phyloP scores from a whole-genome alignment of 2,113 vertebrate genomes.

The Rattus norvegicus region DNA sequence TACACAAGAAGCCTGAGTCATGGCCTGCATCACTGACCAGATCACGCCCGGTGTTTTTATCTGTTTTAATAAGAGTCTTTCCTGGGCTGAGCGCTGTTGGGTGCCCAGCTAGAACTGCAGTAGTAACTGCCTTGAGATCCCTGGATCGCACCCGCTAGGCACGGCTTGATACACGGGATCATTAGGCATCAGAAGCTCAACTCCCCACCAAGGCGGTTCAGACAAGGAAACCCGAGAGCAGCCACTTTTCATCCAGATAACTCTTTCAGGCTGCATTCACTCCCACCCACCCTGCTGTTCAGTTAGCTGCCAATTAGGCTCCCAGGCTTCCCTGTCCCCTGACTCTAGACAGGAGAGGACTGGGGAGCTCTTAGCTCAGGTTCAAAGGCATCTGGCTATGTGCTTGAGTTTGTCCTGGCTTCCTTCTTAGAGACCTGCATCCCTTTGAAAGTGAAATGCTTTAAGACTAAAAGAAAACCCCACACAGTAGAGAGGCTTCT shows the following conservation, averaged over 20 bases:
- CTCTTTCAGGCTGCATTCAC: not conserved
- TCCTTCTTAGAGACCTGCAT: slow-evolving; percentile 69
- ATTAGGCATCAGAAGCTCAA: slow-evolving; percentile 52
- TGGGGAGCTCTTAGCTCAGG: not conserved
- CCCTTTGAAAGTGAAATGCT: slow-evolving; percentile 78
- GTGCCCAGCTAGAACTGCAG: slow-evolving; percentile 51
- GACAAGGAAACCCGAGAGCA: slow-evolving; percentile 11
- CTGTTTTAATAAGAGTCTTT: slow-evolving; percentile 57
- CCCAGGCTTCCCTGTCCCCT: not conserved
- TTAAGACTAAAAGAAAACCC: slow-evolving; percentile 75
- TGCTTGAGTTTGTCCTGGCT: slow-evolving; percentile 57
- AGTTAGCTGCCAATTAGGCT: slow-evolving; percentile 59
- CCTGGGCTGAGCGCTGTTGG: not conserved
- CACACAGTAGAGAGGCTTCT: not conserved
- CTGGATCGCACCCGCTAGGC: slow-evolving; percentile 16
- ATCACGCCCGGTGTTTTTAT: not conserved
- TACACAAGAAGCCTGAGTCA: not conserved
- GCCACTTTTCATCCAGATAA: not conserved
- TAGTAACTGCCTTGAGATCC: slow-evolving; percentile 59
- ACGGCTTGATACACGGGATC: slow-evolving; percentile 61
- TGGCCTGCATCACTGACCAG: not conserved
- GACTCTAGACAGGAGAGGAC: not conserved
- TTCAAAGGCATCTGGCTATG: slow-evolving; percentile 75
- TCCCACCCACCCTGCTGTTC: not conserved
- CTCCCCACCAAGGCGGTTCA: not conserved